Conservation (phyloP, 2,797 vertebrate genomes). For the Atherinosoma microstoma region DNA sequence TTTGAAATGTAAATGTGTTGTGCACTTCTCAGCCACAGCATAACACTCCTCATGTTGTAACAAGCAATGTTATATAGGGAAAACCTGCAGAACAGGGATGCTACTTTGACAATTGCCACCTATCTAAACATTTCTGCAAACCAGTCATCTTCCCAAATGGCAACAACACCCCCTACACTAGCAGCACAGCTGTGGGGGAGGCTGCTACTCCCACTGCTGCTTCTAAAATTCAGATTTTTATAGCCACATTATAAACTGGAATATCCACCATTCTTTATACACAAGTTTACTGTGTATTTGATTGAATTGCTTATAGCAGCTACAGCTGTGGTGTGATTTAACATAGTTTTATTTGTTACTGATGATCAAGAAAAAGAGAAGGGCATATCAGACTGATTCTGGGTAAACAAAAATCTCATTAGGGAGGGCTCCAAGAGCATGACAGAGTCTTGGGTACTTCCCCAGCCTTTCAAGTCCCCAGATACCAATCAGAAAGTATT, state of each 20-base stretch:
- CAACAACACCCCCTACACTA: neutral
- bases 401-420: neutral
- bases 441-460: neutral
- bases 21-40: no score
- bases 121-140: neutral
- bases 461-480: neutral
- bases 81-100: neutral
- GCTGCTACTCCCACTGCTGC: neutral
- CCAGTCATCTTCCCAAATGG: neutral
- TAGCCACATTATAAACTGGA: neutral
- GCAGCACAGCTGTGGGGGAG: neutral
- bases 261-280: neutral
- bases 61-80: neutral
- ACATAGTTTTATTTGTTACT: neutral
- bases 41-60: neutral
- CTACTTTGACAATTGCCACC: neutral
- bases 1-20: no score
- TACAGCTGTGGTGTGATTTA: neutral
- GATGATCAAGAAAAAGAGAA: neutral
- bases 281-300: neutral
- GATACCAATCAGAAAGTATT: neutral
- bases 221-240: neutral
- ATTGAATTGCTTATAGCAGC: neutral
- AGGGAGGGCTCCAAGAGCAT: neutral
- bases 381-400: neutral